Evolutionary conservation across 2,113 vertebrate species (phyloP), one percentile per base, ranked within the genome.

Genomic region (Siphamia tubifer): DNA sequence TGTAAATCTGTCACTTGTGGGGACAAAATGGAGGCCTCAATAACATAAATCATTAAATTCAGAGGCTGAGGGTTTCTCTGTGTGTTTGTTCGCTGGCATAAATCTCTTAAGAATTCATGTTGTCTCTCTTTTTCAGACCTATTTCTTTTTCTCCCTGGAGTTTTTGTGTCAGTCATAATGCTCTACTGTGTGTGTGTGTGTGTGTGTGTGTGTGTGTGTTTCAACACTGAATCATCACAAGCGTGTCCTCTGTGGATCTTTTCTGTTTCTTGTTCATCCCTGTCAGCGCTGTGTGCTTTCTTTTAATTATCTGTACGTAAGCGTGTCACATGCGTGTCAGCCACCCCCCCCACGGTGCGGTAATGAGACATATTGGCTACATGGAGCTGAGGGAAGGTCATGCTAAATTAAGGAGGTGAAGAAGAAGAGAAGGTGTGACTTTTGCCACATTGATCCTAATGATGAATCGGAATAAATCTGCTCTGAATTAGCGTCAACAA

Each of bases 311-410:
- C 69, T 39, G 27, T 54, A 52, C 49, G 52, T 20, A 36, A 28
- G 39, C 23, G 25, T 63, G 27, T 57, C 68, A n/a, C n/a, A 48
- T 72, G 66, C 66, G 67, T 25, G 0, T 38, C 36, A 49, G 69
- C 34, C 27, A 61, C 19, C n/a, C n/a, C n/a, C n/a, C 87, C 82
- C 17, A 39, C 21, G 27, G 85, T 39, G 84, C 81, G 80, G 35
- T 87, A 90, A 90, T 88, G 87, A 90, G 81, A 81, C 72, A 70
- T 49, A 74, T 70, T 79, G 74, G 70, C 47, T 25, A 75, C 74
- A 86, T 74, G 63, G 69, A 70, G 76, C 62, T 65, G 74, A 35
- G 76, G 82, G 84, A 90, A 85, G 83, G 83, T 85, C 80, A 63
- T 16, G 54, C 47, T 80, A 83, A 83, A 87, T 62, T 72, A 77